Percentiles rank a stretch among this genome's conserved stretches.
Evolutionary conservation across 2,888 invertebrate genomes (phyloP).

Genomic region (Penaeus monodon): DNA sequence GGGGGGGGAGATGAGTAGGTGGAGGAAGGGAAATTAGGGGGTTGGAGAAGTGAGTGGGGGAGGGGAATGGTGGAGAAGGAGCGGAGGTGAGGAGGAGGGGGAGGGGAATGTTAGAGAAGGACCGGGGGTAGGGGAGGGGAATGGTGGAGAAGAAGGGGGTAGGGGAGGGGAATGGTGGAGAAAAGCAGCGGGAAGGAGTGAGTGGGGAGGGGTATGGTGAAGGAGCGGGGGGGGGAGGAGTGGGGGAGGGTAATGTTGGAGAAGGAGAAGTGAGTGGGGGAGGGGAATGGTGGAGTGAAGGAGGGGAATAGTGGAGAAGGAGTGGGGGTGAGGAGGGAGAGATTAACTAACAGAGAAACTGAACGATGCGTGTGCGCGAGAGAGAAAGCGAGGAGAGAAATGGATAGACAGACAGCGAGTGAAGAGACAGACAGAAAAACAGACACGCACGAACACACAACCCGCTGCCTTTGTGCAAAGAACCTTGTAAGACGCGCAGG

Average conservation of each 20-base stretch:
- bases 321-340: no score
- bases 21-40: not conserved
- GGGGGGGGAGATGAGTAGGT: not conserved
- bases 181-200: no score
- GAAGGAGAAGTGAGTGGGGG: not conserved
- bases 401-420: no score
- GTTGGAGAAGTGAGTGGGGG: not conserved
- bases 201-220: not conserved
- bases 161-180: not conserved
- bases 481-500: no score
- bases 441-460: no score
- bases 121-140: not conserved
- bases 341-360: no score
- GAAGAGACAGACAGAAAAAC: no score
- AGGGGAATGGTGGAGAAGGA: not conserved
- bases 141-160: no score
- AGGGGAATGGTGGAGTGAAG: not conserved
- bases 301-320: not conserved
- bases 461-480: no score
- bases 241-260: not conserved
- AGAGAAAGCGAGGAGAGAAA: no score
- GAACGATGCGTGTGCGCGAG: no score
- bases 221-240: not conserved
- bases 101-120: not conserved
- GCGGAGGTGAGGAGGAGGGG: not conserved